A percentile compares a stretch with the other conserved stretches of the same genome.
Evolutionary conservation across 1,140 invertebrate genomes (phyloP).

Genomic region (Marisa cornuarietis): DNA sequence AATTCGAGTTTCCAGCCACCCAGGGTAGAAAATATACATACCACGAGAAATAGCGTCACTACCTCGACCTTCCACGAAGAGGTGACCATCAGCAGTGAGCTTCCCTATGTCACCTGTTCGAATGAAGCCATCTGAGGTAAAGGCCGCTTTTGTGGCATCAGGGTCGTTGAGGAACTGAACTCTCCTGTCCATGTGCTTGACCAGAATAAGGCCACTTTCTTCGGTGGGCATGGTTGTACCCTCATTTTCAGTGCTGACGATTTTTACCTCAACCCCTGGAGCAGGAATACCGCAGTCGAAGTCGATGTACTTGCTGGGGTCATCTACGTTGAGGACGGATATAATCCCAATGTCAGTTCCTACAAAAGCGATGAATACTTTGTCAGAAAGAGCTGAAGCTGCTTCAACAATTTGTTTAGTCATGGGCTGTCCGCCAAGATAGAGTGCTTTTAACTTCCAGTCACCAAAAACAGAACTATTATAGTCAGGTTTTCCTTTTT

Average conservation of each 20-base stretch:
- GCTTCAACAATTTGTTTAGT: background rate
- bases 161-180: no score
- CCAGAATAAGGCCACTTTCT: background rate
- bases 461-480: background rate
- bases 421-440: background rate
- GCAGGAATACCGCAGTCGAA: background rate
- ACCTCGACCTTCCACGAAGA: constrained; percentile 13
- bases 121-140: constrained; percentile 13
- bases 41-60: constrained; percentile 11
- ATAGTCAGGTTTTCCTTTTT: background rate
- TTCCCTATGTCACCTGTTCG: constrained; percentile 15
- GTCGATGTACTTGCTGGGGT: background rate
- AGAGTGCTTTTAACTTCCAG: background rate
- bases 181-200: background rate
- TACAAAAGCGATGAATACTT: background rate
- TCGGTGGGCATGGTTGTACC: background rate
- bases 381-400: background rate
- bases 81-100: constrained; percentile 10
- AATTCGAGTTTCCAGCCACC: constrained; percentile 4
- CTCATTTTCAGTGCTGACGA: constrained; percentile 12
- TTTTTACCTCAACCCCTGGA: background rate
- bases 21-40: constrained; percentile 14
- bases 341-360: background rate
- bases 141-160: constrained; percentile 8
- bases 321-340: background rate